Base-by-base conservation (phyloP, 2,888 invertebrate species). In the Conchocele bisecta region DNA sequence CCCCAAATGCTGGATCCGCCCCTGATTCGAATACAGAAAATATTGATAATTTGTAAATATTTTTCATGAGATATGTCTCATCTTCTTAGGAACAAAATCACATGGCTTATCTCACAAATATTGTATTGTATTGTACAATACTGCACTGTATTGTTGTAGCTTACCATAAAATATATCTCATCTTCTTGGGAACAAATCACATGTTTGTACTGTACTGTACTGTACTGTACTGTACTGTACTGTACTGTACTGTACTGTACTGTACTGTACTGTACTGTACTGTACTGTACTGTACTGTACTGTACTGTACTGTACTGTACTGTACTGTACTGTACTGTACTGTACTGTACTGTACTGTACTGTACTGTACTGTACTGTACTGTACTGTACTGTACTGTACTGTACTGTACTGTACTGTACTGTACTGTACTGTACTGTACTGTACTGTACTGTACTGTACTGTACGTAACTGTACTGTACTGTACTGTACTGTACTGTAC, bases 381-480 rank as follows among this genome's bases (percentile, higher is more conserved):
- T 22, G 44, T 41, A 54, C 63, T 31, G 54, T 51, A 54, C 53
- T 22, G 54, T 50, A 50, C 50, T 50, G 50, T 50, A 50, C 50
- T 35, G 50, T 35, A 60, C 60, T 50, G 50, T 50, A 50, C 24
- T 54, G 54, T 54, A 54, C 35, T 54, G 9, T 54, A n/a, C n/a
- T n/a, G 54, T 54, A 54, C 54, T 54, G 54, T 54, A 54, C 17
- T 54, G 54, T 54, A 54, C 17, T 48, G 48, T 48, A 59, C 59
- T 48, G 48, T 48, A 48, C 26, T 59, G 59, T 31, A 59, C 48
- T 48, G 48, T 46, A 59, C 26, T 48, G 48, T 48, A 59, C 59
- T 48, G 48, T 59, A 59, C 26, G 46, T 46, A 33, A 59, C 35
- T 33, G 54, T 53, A 53, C 24, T 53, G 54, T 53, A 53, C 54